phyloP scores from a whole-genome alignment of 2,888 invertebrate species.

The Drosophila neonasuta region DNA sequence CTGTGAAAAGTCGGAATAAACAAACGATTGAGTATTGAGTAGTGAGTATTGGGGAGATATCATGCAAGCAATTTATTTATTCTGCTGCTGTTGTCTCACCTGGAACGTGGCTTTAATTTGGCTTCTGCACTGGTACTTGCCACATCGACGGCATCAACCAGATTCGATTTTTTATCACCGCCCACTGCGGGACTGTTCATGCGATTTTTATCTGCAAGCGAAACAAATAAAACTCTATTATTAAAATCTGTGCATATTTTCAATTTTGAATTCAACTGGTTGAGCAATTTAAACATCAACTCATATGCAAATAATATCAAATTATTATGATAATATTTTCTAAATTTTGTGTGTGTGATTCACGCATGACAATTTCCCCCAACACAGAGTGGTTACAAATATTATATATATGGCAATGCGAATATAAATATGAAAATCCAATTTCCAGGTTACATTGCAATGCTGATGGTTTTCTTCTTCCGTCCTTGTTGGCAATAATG shows the following conservation, averaged over 20 bases:
- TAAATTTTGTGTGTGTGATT: neutral
- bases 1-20: slow-evolving; percentile 75
- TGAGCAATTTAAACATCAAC: slow-evolving; percentile 31
- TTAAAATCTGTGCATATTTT: slow-evolving; percentile 2
- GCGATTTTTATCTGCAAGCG: slow-evolving; percentile 80
- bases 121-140: slow-evolving; percentile 81
- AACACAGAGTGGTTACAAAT: neutral
- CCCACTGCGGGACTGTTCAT: slow-evolving; percentile 81
- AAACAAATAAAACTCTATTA: slow-evolving; percentile 5
- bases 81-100: slow-evolving; percentile 64
- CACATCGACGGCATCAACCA: slow-evolving; percentile 79
- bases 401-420: neutral
- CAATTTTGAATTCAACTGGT: slow-evolving; percentile 6
- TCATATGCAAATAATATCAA: slow-evolving; percentile 3
- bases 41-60: neutral
- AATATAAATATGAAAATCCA: slow-evolving; percentile 53
- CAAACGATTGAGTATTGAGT: neutral
- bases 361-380: slow-evolving; percentile 14
- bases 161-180: slow-evolving; percentile 78
- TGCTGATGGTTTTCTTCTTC: slow-evolving; percentile 4
- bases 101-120: slow-evolving; percentile 85
- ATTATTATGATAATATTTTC: neutral
- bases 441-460: slow-evolving; percentile 43
- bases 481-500: neutral
- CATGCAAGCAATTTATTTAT: neutral